Base-by-base conservation (phyloP, 2,113 vertebrate genomes). In the Heloderma charlesbogerti region DNA sequence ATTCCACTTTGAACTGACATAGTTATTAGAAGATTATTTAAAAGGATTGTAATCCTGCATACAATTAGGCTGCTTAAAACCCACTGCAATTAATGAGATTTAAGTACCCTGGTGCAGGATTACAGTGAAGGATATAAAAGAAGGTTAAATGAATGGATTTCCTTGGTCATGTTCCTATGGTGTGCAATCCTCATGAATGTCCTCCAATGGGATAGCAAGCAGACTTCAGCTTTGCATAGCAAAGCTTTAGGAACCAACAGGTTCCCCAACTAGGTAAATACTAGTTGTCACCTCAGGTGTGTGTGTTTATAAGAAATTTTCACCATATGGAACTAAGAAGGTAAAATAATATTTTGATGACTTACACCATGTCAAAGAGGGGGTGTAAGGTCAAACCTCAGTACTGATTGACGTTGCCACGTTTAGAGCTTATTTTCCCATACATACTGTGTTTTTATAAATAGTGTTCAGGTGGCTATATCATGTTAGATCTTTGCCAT, bases 1-100 rank as follows among this genome's bases (percentile, higher is more conserved):
- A 90, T 78, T 90, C 54, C 34, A 5, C 72, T 43, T 43, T 57
- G 51, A 43, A 57, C 22, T 60, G 86, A n/a, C 57, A 57, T 57
- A 37, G 69, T 40, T 37, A 75, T 60, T 75, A 84, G 48, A 79
- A 78, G 51, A 83, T 89, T 84, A 89, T 72, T 83, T 84, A 15
- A 79, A 81, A 75, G 79, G 54, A 84, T n/a, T 45, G n/a, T 40
- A 84, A 63, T 89, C 54, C 37, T 75, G 37, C 13, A 20, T 43
- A 75, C 54, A 84, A 84, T 84, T 63, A 84, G 80, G 54, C 69
- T 74, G 54, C 37, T 63, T 45, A 84, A 83, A 74, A 45, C 67
- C 57, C 48, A 48, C 3, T 34, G 69, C 34, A 89, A 84, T 89
- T 84, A 89, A 83, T 60, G 27, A 51, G 37, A 82, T 83, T 74